Conservation (phyloP, 2,888 invertebrate species). For the Scelioninae gen. 1 region DNA sequence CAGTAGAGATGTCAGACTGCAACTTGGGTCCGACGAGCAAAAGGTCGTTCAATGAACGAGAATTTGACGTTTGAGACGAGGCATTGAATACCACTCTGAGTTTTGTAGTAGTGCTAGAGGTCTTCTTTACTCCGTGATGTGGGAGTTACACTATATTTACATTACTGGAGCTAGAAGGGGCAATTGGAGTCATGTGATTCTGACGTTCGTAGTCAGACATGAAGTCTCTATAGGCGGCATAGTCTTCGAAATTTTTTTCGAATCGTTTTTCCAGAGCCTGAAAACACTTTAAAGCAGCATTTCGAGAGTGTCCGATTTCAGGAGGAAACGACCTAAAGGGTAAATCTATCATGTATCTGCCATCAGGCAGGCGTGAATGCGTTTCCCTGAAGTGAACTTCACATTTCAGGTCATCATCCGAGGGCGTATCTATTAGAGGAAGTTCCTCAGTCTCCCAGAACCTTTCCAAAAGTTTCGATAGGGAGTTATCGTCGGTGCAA, state of each 20-base stretch:
- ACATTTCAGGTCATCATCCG: neutral
- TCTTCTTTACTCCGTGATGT: neutral
- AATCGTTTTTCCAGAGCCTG: neutral
- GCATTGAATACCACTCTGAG: constrained; percentile 19
- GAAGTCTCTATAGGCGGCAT: neutral
- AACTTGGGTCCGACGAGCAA: neutral
- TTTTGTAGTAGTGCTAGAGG: neutral
- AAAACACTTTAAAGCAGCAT: neutral
- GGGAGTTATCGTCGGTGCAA: neutral
- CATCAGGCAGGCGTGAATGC: neutral
- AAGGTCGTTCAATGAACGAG: neutral
- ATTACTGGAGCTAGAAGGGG: neutral
- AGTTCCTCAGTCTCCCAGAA: neutral
- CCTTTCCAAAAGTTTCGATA: neutral
- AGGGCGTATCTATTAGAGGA: neutral
- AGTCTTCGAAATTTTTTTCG: neutral
- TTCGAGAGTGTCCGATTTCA: neutral
- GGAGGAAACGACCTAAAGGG: neutral
- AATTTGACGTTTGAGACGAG: neutral
- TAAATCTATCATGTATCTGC: neutral
- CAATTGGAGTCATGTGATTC: neutral
- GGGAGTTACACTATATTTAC: neutral
- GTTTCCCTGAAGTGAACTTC: neutral
- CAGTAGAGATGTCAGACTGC: neutral
- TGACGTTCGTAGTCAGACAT: neutral